A percentile compares a stretch with the other conserved stretches of the same genome.
phyloP scores from a whole-genome alignment of 1,140 invertebrate genomes.

The Mizuhopecten yessoensis region DNA sequence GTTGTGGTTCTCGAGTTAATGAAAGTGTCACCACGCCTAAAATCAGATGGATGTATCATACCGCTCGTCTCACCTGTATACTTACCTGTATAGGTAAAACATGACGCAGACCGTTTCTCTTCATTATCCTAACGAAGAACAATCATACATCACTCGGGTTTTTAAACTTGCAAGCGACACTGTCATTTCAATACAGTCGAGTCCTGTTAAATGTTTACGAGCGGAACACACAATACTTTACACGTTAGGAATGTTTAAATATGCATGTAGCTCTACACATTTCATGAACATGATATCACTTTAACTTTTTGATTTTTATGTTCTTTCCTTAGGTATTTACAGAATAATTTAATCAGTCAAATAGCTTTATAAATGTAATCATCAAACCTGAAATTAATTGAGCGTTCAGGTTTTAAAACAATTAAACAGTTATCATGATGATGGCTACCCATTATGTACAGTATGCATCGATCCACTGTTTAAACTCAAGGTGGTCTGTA shows the following conservation, averaged over 20 bases:
- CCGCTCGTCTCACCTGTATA: not conserved
- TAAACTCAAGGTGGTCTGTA: not conserved
- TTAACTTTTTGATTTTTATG: not conserved
- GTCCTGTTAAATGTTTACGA: slow-evolving; percentile 14
- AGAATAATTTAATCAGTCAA: no score
- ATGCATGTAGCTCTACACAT: not conserved
- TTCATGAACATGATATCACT: not conserved
- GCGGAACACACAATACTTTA: not conserved
- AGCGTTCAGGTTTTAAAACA: no score
- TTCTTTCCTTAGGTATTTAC: not conserved
- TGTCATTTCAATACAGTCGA: not conserved
- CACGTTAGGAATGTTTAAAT: not conserved
- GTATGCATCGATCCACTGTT: no score
- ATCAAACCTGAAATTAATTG: no score
- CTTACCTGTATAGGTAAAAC: not conserved
- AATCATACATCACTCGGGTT: not conserved
- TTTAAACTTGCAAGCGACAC: slow-evolving; percentile 6
- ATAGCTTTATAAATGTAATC: no score
- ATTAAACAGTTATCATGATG: no score
- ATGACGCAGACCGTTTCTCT: not conserved
- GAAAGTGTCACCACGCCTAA: slow-evolving; percentile 31
- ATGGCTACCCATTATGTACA: no score
- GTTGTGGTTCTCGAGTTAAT: slow-evolving; percentile 38
- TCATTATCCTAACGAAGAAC: slow-evolving; percentile 12
- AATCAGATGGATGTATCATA: slow-evolving; percentile 15